Percentiles rank a stretch among this genome's conserved stretches.
Conservation (phyloP, 92 coral and sea anemone species). For the Zoanthus sansibaricus region DNA sequence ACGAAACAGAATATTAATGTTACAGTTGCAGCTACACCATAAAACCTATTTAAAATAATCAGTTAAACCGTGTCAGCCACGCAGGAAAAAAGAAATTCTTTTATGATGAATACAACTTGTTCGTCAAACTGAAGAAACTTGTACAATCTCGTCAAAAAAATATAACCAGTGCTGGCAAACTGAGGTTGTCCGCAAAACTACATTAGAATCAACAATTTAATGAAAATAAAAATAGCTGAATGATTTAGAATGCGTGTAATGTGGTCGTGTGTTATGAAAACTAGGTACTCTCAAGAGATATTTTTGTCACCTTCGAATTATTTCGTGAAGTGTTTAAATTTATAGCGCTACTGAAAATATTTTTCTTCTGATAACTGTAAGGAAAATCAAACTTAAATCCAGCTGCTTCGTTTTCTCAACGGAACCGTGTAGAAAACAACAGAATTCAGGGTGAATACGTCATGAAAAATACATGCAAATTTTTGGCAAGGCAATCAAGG, state of each 20-base stretch:
- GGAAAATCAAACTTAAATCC: neutral
- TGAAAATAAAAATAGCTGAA: neutral
- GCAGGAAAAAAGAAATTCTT: neutral
- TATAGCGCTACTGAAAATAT: neutral
- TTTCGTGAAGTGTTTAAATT: neutral
- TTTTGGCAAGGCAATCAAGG: constrained; percentile 20
- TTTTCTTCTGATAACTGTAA: neutral
- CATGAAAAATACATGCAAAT: constrained; percentile 45
- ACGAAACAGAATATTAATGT: neutral
- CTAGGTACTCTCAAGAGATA: neutral
- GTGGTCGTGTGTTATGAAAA: neutral
- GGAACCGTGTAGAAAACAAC: neutral
- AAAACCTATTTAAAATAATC: neutral
- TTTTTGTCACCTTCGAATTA: neutral
- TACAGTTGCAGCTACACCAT: neutral
- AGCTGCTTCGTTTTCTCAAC: neutral
- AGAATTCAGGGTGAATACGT: constrained; percentile 3
- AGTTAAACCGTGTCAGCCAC: neutral
- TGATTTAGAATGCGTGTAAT: neutral
- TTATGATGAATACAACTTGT: no score
- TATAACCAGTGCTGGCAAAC: neutral
- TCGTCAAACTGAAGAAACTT: no score
- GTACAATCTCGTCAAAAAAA: neutral
- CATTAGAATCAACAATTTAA: constrained; percentile 2
- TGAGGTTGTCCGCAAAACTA: constrained; percentile 15